phyloP scores from a whole-genome alignment of 2,113 vertebrate genomes.

The Cynoglossus semilaevis region DNA sequence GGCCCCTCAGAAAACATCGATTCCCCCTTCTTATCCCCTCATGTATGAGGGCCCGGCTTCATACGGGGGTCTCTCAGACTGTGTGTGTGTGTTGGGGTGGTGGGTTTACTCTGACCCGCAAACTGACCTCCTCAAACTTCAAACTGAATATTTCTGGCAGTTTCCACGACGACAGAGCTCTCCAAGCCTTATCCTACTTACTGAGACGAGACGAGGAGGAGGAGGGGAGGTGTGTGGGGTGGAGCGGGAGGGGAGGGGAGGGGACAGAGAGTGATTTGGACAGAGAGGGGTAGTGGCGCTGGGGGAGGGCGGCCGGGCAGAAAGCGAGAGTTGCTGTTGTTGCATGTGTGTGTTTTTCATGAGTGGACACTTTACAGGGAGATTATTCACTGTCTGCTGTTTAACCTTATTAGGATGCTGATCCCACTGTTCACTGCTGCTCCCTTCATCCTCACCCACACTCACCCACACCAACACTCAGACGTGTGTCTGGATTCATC shows the following conservation, averaged over 20 bases:
- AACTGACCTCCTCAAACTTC: slow-evolving; percentile 99
- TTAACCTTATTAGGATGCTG: slow-evolving; percentile 64
- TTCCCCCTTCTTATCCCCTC: slow-evolving; percentile 39
- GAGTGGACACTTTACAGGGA: slow-evolving; percentile 71
- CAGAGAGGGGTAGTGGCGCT: slow-evolving; percentile 15
- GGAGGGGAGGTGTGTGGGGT: slow-evolving; percentile 29
- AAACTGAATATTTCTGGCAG: slow-evolving; percentile 99
- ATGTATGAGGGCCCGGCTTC: slow-evolving; percentile 42
- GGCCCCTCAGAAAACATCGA: slow-evolving; percentile 32
- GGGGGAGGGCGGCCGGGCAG: slow-evolving; percentile 39
- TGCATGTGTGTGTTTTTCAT: slow-evolving; percentile 71
- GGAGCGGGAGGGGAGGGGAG: slow-evolving; percentile 34
- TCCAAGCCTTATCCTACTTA: slow-evolving; percentile 95
- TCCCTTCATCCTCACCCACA: slow-evolving; percentile 23
- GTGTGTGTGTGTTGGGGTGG: slow-evolving; percentile 11
- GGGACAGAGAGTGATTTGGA: slow-evolving; percentile 22
- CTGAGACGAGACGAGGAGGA: slow-evolving; percentile 75
- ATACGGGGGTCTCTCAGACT: slow-evolving; percentile 48
- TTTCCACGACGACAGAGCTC: slow-evolving; percentile 97
- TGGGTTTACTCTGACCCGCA: slow-evolving; percentile 80
- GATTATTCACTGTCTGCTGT: slow-evolving; percentile 70
- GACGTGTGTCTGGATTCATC: too few relatives aligned
- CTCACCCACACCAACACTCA: neutral
- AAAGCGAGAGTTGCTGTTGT: slow-evolving; percentile 71
- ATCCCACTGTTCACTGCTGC: slow-evolving; percentile 37